Percentiles rank a stretch among this genome's conserved stretches.
Evolutionary conservation across 37 sponge, comb jelly and placozoan species (phyloP).

Genomic region (Beroe ovata): DNA sequence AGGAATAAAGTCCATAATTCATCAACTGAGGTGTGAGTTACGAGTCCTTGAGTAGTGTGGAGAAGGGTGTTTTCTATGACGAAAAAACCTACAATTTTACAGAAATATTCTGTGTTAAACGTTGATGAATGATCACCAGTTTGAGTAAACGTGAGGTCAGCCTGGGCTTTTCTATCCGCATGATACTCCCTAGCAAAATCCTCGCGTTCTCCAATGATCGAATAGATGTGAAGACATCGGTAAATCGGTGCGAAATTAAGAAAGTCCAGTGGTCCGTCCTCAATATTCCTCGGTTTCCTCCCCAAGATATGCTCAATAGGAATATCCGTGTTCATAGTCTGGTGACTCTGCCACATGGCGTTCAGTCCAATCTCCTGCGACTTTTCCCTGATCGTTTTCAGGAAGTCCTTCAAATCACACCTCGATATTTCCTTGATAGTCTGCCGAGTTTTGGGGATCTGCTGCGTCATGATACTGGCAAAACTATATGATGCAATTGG

Average conservation of each 20-base stretch:
- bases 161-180: conserved; percentile 79
- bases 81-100: conserved; percentile 81
- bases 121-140: too few relatives aligned
- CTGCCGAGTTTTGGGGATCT: conserved; percentile 70
- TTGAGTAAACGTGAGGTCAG: too few relatives aligned
- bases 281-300: conserved; percentile 8
- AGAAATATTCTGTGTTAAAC: conserved; percentile 44
- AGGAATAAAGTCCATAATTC: conserved; percentile 19
- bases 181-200: conserved; percentile 85
- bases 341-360: conserved; percentile 91
- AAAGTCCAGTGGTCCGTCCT: conserved; percentile 81
- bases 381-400: conserved; percentile 81
- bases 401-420: conserved; percentile 78
- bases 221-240: conserved; percentile 92
- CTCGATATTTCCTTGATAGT: conserved; percentile 70
- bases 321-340: conserved; percentile 50
- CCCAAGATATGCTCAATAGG: conserved; percentile 46
- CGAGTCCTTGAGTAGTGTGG: conserved; percentile 80
- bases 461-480: conserved; percentile 68
- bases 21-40: conserved; percentile 26
- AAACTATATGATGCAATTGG: conserved; percentile 75
- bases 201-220: conserved; percentile 84
- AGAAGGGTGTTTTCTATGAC: conserved; percentile 94
- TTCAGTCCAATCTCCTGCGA: conserved; percentile 84
- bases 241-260: conserved; percentile 96